Base-by-base conservation (phyloP, 2,113 vertebrate species). In the Xenus cinereus region DNA sequence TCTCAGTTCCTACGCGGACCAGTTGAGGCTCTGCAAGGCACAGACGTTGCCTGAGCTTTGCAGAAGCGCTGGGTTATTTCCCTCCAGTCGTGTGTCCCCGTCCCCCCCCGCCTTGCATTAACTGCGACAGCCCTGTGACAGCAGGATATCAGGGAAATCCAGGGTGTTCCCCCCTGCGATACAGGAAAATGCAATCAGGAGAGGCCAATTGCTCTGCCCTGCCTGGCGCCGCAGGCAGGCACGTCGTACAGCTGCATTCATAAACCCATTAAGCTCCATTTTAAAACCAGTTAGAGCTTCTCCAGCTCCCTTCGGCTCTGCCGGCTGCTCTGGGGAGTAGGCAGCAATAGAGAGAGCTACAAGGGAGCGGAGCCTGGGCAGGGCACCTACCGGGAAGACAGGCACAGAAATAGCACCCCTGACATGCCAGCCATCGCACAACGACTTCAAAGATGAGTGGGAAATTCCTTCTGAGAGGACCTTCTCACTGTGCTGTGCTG, bases 161-260 rank as follows among this genome's bases (percentile, higher is more conserved):
- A 16, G n/a, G 1, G 8, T 23, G 14, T 24, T 9, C 7, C 46
- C 7, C 14, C 12, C n/a, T 9, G 22, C 0, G 0, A 9, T 26
- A 60, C 60, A n/a, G 69, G 59, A 74, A 73, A 46, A 66, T 5
- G 22, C 39, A 8, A 32, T 23, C 39, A n/a, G 78, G 69, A 90
- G 39, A 64, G 59, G 59, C 17, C 64, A 11, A 2, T 0, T 35
- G 28, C 46, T 26, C 71, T 9, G 60, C 12, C 4, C 8, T 4
- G 27, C 35, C 59, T 57, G 48, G 17, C 16, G 64, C 54, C 13
- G 17, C 82, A 77, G 77, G 12, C 45, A 59, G 17, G 9, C 69
- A 7, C 4, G 0, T 4, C 7, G 45, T n/a, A 32, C 50, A 14
- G 41, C 54, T 63, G 50, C 13, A 1, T 66, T 32, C 60, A 13